Base-by-base conservation (phyloP, 2,113 vertebrate genomes). In the Erinaceus europaeus region DNA sequence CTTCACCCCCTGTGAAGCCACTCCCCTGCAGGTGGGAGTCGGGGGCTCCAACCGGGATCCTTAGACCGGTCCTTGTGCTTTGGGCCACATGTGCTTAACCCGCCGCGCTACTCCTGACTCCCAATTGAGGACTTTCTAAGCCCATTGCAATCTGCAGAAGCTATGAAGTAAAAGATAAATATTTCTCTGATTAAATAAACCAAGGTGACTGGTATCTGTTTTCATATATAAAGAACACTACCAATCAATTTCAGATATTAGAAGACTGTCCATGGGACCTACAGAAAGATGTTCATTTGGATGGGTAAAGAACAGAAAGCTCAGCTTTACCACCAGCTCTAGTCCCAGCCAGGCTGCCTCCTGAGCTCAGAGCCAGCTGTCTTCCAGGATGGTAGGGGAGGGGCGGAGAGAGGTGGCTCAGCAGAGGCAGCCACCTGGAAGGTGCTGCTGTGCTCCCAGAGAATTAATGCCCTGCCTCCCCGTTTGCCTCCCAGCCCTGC, bases 401-500 rank as follows among this genome's bases (percentile, higher is more conserved):
- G 34, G 8, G 20, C 11, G 52, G n/a, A 40, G n/a, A 46, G 64
- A 62, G 29, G 2, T 1, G 0, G 8, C 15, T 27, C 9, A 9
- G 12, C 8, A 1, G 4, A 29, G 0, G 27, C 68, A 29, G 0
- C 23, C 68, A 67, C 27, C 40, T 29, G 11, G 9, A 17, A 55
- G 23, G 23, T 17, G 1, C 6, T 4, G 29, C 32, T 0, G 7
- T n/a, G 2, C 29, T 7, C 59, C 64, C 6, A 0, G 61, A 44
- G 69, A 52, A n/a, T 55, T 93, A 27, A 91, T 0, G 14, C 27
- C 5, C 6, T 4, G 0, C 20, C 3, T 64, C 46, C 71, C 17
- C 20, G n/a, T n/a, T 42, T 0, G 0, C 14, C 34, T 9, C 1
- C 73, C 93, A 99, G 99, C 98, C 6, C 97, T 93, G 0, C 98